Evolutionary conservation across 2,888 invertebrate genomes (phyloP), one percentile per base, ranked within the genome.

Genomic region (Acanthosepion esculentum): DNA sequence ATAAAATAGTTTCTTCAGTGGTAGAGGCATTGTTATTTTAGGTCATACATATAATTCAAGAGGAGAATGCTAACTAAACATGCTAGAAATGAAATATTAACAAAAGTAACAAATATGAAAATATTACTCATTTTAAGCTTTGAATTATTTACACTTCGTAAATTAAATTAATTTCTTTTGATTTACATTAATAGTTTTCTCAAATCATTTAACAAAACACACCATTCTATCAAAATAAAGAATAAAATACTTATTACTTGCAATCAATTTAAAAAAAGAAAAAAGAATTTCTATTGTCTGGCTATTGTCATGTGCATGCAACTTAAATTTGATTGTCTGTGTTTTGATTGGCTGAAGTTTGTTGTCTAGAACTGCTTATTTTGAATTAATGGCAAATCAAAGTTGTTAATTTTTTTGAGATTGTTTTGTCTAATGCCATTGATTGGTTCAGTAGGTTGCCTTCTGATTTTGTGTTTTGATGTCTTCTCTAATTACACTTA

Each of bases 351-450:
- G 64, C 26, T 29, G 64, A 64, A 64, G 23, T 64, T 78, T n/a
- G n/a, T 78, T n/a, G 18, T 78, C 78, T 78, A 78, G n/a, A 78
- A 78, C 78, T 78, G 78, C 29, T n/a, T 78, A 78, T 78, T 78
- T 78, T n/a, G n/a, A 78, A 78, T 78, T 78, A 78, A 78, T 78
- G 78, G 78, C 78, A 78, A 78, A n/a, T n/a, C 59, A 59, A 59
- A 59, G 59, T 59, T 59, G 59, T 59, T 59, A 59, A 59, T n/a
- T 78, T 78, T 64, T 78, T 64, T 64, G 29, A n/a, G 78, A 78
- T n/a, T 78, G 78, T 78, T 78, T 78, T 78, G 8, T n/a, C n/a
- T 78, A 78, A n/a, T n/a, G 29, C 15, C n/a, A n/a, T n/a, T n/a
- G 78, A n/a, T 78, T 78, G 26, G 23, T 59, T 59, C 59, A 59